phyloP scores from a whole-genome alignment of 2,113 vertebrate genomes.

The Oreochromis spilurus region DNA sequence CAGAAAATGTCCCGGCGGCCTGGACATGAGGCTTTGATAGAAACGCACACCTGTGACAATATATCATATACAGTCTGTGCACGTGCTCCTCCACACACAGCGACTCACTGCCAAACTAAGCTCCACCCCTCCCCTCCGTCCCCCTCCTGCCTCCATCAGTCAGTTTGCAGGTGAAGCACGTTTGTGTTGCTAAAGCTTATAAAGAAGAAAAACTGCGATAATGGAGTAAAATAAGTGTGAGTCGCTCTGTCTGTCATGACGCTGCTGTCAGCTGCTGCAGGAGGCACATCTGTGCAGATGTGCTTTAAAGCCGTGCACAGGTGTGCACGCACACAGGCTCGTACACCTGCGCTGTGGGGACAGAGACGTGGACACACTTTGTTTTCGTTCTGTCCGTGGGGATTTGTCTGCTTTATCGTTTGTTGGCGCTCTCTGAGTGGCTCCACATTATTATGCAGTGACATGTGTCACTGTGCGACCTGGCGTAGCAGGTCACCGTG shows the following conservation, averaged over 20 bases:
- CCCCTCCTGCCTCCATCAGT: background rate
- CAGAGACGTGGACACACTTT: background rate
- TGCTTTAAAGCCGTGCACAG: background rate
- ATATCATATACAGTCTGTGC: background rate
- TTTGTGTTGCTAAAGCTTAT: background rate
- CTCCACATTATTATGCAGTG: background rate
- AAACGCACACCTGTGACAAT: background rate
- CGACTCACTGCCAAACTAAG: slow-evolving; percentile 35
- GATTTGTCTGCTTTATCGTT: background rate
- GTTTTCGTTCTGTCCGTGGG: background rate
- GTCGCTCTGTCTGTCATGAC: slow-evolving; percentile 1
- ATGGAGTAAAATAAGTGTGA: background rate
- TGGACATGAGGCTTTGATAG: background rate
- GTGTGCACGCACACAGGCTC: background rate
- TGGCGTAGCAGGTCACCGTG: background rate
- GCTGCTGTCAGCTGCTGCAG: slow-evolving; percentile 12
- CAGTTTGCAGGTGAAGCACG: background rate
- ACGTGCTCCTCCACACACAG: background rate
- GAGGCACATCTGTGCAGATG: background rate
- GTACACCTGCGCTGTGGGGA: background rate
- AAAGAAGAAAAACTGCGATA: background rate
- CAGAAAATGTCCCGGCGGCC: background rate
- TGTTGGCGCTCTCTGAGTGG: background rate
- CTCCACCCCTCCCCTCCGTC: background rate
- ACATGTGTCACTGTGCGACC: background rate